Percentiles rank a stretch among this genome's conserved stretches.
Conservation (phyloP, 2,797 vertebrate species). For the Cyprinodon diabolis region DNA sequence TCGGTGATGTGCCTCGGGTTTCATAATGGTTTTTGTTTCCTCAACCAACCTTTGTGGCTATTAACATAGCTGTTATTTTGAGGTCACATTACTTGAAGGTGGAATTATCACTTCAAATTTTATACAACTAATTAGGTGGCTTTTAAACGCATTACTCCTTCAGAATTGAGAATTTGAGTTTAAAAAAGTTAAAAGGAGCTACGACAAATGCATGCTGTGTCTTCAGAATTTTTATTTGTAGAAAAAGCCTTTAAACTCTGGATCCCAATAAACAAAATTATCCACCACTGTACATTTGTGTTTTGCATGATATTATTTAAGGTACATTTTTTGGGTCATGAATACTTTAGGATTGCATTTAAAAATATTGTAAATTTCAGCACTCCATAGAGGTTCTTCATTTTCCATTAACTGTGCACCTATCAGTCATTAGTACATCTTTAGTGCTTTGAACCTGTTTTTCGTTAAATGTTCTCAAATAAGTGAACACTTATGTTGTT, state of each 20-base stretch:
- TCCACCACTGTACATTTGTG: neutral
- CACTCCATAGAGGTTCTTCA: conserved; percentile 37
- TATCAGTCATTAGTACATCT: conserved; percentile 44
- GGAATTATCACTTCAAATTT: too few relatives aligned
- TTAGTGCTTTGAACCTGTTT: conserved; percentile 19
- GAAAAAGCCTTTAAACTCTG: neutral
- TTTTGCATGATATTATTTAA: neutral
- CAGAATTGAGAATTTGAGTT: neutral
- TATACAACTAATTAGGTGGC: too few relatives aligned
- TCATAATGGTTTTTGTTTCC: too few relatives aligned
- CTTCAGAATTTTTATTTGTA: neutral
- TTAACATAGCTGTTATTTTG: too few relatives aligned
- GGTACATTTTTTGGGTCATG: neutral
- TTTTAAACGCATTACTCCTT: neutral
- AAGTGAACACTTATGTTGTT: conserved; percentile 27
- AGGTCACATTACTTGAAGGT: too few relatives aligned
- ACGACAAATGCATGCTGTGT: neutral
- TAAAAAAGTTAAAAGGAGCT: neutral
- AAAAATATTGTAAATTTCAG: conserved; percentile 53
- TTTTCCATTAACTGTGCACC: conserved; percentile 58
- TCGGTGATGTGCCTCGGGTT: too few relatives aligned
- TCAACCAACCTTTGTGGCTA: too few relatives aligned
- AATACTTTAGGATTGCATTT: neutral
- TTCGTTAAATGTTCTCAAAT: conserved; percentile 45
- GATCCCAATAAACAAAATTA: neutral